Evolutionary conservation across 2,888 invertebrate species (phyloP).

Genomic region (Trissonchulus latispiculum): DNA sequence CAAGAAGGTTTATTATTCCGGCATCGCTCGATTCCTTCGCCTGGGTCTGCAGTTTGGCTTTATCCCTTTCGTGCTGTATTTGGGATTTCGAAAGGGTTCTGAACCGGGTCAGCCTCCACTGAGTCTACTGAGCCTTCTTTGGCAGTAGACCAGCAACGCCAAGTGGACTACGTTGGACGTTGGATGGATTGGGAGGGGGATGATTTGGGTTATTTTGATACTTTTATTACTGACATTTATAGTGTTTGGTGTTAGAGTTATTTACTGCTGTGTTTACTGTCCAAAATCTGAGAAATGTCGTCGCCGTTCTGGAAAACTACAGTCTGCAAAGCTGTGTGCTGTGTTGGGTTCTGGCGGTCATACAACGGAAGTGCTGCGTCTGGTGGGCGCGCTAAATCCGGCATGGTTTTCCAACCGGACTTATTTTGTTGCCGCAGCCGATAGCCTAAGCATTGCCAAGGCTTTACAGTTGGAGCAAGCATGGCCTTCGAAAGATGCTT

Average conservation of each 20-base stretch:
- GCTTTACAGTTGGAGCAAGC: constrained; percentile 45
- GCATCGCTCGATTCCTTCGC: no score
- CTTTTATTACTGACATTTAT: no score
- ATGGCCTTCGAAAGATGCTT: constrained; percentile 46
- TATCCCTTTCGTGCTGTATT: constrained; percentile 19
- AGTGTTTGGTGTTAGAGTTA: no score
- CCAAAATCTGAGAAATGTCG: no score
- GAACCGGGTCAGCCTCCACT: constrained; percentile 17
- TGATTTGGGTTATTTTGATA: no score
- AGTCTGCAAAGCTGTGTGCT: constrained; percentile 23
- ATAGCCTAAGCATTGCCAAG: constrained; percentile 63
- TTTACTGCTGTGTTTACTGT: no score
- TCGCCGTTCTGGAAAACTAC: no score
- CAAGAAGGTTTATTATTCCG: no score
- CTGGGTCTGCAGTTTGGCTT: constrained; percentile 20
- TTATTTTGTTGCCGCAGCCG: constrained; percentile 53
- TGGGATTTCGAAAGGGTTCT: constrained; percentile 19
- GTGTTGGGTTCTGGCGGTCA: constrained; percentile 63
- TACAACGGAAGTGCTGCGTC: constrained; percentile 79
- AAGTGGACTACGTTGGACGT: no score
- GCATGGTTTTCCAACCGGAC: constrained; percentile 25
- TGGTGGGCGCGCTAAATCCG: constrained; percentile 55
- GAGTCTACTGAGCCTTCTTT: not conserved
- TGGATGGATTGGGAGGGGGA: no score
- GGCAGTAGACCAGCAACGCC: no score